Conservation (phyloP, 2,888 invertebrate genomes). For the Priocnemis perturbator region DNA sequence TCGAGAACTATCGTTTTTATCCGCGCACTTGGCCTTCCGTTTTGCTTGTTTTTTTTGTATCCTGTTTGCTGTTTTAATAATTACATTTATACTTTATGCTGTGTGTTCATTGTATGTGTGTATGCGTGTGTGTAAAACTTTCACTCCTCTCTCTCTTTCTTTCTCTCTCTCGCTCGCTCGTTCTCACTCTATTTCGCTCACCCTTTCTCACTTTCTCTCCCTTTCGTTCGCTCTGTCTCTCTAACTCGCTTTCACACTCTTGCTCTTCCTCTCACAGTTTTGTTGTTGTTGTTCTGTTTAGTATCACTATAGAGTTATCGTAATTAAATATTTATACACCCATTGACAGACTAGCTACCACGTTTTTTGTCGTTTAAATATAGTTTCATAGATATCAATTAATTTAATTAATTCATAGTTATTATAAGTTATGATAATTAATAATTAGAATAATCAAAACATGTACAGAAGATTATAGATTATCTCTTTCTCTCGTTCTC, state of each 20-base stretch:
- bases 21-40: constrained; percentile 32
- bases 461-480: constrained; percentile 74
- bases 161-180: constrained; percentile 17
- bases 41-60: constrained; percentile 3
- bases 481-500: constrained; percentile 55
- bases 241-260: constrained; percentile 9
- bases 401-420: constrained; percentile 73
- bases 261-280: constrained; percentile 16
- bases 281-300: constrained; percentile 39
- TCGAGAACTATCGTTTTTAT: constrained; percentile 24
- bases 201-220: constrained; percentile 11
- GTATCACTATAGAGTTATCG: constrained; percentile 64
- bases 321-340: constrained; percentile 74
- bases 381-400: constrained; percentile 72
- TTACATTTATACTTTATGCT: constrained; percentile 42
- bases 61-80: constrained; percentile 31
- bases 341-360: constrained; percentile 74
- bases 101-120: constrained; percentile 27
- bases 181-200: constrained; percentile 24
- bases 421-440: constrained; percentile 73
- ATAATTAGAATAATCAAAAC: constrained; percentile 74
- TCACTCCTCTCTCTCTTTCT: constrained; percentile 4
- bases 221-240: constrained; percentile 10
- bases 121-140: background rate
- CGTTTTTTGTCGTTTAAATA: constrained; percentile 71